These are phyloP conservation scores for Muscina levida DNA, from an alignment of 2,888 invertebrate genomes.

Conservation along the genomic window DNA sequence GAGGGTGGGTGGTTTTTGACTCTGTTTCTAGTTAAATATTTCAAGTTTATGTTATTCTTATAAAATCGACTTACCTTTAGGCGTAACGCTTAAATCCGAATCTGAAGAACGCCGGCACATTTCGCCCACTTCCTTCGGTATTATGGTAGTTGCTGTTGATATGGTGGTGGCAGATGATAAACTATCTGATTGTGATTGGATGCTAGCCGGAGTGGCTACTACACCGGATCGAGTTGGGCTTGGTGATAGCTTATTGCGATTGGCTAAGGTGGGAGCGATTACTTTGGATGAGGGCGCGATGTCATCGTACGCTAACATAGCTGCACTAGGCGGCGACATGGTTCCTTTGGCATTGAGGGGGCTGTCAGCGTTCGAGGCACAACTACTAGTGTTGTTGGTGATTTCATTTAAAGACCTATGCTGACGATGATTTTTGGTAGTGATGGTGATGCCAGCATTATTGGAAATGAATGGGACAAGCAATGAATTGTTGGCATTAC, in stretches of 20 bases:
- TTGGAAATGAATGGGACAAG: slow-evolving; percentile 78
- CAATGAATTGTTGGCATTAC: slow-evolving; percentile 78
- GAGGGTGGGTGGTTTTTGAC: too few relatives aligned
- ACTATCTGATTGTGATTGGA: slow-evolving; percentile 72
- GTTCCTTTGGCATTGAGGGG: slow-evolving; percentile 69
- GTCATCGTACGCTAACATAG: slow-evolving; percentile 50
- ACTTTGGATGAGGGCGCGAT: slow-evolving; percentile 61
- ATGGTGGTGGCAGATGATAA: slow-evolving; percentile 76
- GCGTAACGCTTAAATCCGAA: slow-evolving; percentile 94
- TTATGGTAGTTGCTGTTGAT: slow-evolving; percentile 80
- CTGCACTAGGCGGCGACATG: slow-evolving; percentile 74
- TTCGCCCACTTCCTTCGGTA: slow-evolving; percentile 79
- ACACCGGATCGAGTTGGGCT: slow-evolving; percentile 80
- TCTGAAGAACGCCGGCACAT: slow-evolving; percentile 93
- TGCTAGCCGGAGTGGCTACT: slow-evolving; percentile 64
- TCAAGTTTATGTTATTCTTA: too few relatives aligned
- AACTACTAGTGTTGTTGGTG: slow-evolving; percentile 67
- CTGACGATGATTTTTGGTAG: slow-evolving; percentile 69
- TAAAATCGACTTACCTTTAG: slow-evolving; percentile 94
- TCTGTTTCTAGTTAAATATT: too few relatives aligned
- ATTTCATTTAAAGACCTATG: slow-evolving; percentile 76
- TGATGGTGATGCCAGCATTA: slow-evolving; percentile 65
- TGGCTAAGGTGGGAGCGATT: slow-evolving; percentile 70
- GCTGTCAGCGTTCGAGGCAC: slow-evolving; percentile 72
- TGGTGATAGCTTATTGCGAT: slow-evolving; percentile 81